These are phyloP conservation scores for Conops quadrifasciatus DNA, from an alignment of 2,888 invertebrate species.

Conservation along the genomic window DNA sequence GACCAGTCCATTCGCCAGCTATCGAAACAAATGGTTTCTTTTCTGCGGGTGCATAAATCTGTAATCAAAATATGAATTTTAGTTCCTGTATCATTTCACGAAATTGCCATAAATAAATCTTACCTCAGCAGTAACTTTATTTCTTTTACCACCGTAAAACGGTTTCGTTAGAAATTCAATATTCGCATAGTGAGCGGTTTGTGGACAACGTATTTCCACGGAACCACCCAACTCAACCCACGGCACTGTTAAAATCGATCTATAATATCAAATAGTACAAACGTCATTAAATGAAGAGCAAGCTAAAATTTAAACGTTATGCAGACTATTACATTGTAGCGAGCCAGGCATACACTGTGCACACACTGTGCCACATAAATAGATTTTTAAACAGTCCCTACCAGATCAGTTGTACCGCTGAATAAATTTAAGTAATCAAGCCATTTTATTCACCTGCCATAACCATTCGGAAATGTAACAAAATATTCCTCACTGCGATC, in stretches of 20 bases:
- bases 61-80: conserved; percentile 48
- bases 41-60: conserved; percentile 74
- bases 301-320: conserved; percentile 10
- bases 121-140: conserved; percentile 86
- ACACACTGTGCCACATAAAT: background rate
- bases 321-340: background rate
- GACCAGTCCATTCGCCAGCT: conserved; percentile 96
- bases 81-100: too few relatives aligned
- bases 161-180: conserved; percentile 98
- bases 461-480: conserved; percentile 97
- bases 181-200: conserved; percentile 91
- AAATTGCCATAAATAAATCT: conserved; percentile 40
- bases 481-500: conserved; percentile 94
- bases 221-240: conserved; percentile 99
- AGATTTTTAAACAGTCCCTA: background rate
- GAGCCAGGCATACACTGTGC: background rate
- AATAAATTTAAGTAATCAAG: background rate
- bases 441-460: conserved; percentile 77
- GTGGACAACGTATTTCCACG: conserved; percentile 87
- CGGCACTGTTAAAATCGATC: conserved; percentile 96
- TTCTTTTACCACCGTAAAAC: conserved; percentile 96
- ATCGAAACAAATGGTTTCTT: conserved; percentile 90
- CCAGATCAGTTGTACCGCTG: too few relatives aligned
- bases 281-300: background rate
- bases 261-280: conserved; percentile 55